These are phyloP conservation scores for Agonum fuliginosum DNA, from an alignment of 2,888 invertebrate species.

Conservation along the genomic window DNA sequence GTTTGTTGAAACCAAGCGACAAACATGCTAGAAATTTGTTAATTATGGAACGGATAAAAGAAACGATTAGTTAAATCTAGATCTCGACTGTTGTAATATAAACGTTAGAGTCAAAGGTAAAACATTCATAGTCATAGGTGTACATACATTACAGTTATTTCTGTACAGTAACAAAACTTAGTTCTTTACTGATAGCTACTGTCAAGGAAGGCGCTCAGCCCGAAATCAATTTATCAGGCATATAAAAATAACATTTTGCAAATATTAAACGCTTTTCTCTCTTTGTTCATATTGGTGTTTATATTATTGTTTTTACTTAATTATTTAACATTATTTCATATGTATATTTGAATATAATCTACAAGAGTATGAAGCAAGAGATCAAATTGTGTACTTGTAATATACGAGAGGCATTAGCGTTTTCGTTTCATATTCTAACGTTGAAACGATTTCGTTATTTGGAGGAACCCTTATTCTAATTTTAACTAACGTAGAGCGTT, in stretches of 20 bases:
- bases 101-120: slow-evolving; percentile 20
- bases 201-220: slow-evolving; percentile 42
- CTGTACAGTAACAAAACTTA: slow-evolving; percentile 52
- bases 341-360: slow-evolving; percentile 2
- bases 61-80: slow-evolving; percentile 28
- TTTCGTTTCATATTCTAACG: background rate
- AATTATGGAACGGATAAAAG: slow-evolving; percentile 7
- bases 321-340: background rate
- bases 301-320: slow-evolving; percentile 32
- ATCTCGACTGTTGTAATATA: slow-evolving; percentile 32
- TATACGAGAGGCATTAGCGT: background rate
- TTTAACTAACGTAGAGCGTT: slow-evolving; percentile 25
- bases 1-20: slow-evolving; percentile 48
- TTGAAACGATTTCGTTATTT: slow-evolving; percentile 22
- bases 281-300: slow-evolving; percentile 45
- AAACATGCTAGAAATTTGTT: slow-evolving; percentile 42
- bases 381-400: background rate
- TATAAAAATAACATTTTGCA: slow-evolving; percentile 51
- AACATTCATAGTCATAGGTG: slow-evolving; percentile 36
- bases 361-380: slow-evolving; percentile 2
- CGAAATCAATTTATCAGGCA: slow-evolving; percentile 18
- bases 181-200: slow-evolving; percentile 51
- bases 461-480: slow-evolving; percentile 14
- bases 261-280: slow-evolving; percentile 1
- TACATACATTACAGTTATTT: slow-evolving; percentile 50